Evolutionary conservation across 2,113 vertebrate species (phyloP).

Genomic region (Hemicordylus capensis): DNA sequence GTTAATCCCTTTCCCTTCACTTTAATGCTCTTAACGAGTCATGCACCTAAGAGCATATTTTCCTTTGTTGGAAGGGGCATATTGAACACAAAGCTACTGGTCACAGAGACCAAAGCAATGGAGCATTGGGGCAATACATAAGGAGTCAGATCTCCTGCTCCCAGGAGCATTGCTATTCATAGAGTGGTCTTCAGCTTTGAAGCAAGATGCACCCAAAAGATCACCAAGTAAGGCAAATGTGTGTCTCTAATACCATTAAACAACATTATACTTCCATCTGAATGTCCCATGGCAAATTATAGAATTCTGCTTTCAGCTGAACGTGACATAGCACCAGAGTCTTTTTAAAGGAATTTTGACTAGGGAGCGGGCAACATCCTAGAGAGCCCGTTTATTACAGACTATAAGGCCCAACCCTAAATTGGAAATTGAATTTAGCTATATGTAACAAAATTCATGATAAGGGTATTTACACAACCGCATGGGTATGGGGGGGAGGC

Average conservation of each 20-base stretch:
- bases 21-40: constrained; percentile 25
- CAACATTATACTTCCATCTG: not conserved
- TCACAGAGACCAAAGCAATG: not conserved
- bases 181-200: not conserved
- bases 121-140: constrained; percentile 7
- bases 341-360: too few relatives aligned
- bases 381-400: too few relatives aligned
- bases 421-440: too few relatives aligned
- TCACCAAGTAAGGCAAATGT: not conserved
- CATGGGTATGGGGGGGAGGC: too few relatives aligned
- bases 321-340: too few relatives aligned
- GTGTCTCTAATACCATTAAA: not conserved
- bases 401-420: too few relatives aligned
- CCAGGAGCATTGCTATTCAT: not conserved
- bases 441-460: too few relatives aligned
- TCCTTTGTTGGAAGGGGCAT: not conserved
- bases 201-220: not conserved
- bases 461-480: too few relatives aligned
- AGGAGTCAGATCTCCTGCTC: too few relatives aligned
- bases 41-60: constrained; percentile 31
- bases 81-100: constrained; percentile 3
- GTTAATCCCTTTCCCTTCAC: not conserved
- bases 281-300: too few relatives aligned
- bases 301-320: too few relatives aligned
- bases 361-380: too few relatives aligned